phyloP scores from a whole-genome alignment of 2,797 vertebrate genomes.

The Coccyzus lansbergi region DNA sequence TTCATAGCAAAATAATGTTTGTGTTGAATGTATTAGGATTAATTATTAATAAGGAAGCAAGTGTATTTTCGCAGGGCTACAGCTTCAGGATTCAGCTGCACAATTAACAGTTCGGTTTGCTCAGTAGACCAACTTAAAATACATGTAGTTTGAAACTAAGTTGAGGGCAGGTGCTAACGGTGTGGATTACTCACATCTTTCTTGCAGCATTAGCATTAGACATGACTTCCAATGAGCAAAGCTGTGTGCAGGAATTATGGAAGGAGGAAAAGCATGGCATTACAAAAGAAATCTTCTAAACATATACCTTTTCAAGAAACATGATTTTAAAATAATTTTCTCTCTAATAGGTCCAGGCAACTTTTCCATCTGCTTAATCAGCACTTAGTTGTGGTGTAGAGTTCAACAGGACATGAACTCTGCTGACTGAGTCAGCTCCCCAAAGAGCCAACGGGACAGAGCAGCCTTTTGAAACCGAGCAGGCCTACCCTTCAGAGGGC shows the following conservation, averaged over 20 bases:
- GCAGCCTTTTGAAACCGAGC: not conserved
- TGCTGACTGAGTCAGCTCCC: not conserved
- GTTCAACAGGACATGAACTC: conserved; percentile 1
- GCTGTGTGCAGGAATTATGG: not conserved
- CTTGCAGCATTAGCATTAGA: not conserved
- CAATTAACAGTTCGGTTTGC: conserved; percentile 62
- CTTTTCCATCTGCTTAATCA: not conserved
- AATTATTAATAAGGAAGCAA: conserved; percentile 81
- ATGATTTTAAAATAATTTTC: not conserved
- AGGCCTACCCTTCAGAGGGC: not conserved
- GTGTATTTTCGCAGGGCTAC: conserved; percentile 60
- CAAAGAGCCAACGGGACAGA: not conserved
- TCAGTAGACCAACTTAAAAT: conserved; percentile 56
- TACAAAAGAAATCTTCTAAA: not conserved
- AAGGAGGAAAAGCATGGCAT: not conserved
- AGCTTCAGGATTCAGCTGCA: conserved; percentile 66
- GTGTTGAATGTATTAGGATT: conserved; percentile 72
- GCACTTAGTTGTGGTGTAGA: not conserved
- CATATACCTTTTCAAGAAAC: not conserved
- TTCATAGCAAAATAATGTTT: conserved; percentile 67
- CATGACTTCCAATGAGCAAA: not conserved
- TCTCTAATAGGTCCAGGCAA: not conserved
- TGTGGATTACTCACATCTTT: not conserved
- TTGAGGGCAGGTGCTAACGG: conserved; percentile 65
- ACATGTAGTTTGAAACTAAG: conserved; percentile 44